phyloP scores from a whole-genome alignment of 2,797 vertebrate species.

The Pseudomugil tenellus region DNA sequence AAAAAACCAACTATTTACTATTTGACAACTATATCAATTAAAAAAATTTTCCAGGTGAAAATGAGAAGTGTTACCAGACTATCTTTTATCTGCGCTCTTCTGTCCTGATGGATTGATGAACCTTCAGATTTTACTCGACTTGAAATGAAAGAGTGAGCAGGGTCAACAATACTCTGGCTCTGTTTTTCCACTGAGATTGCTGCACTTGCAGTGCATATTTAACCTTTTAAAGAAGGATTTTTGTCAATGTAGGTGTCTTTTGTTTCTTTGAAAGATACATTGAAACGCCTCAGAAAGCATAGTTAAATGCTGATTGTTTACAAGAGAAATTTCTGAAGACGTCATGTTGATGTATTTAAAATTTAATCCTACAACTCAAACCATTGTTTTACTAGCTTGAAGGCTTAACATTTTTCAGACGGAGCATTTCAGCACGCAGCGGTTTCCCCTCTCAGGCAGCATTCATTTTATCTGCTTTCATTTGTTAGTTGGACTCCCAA shows the following conservation, averaged over 20 bases:
- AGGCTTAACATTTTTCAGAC: neutral
- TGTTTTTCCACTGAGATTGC: neutral
- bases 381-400: neutral
- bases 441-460: neutral
- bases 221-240: neutral
- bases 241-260: neutral
- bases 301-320: neutral
- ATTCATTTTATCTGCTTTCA: slow-evolving; percentile 36
- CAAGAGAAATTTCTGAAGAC: neutral
- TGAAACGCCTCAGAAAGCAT: neutral
- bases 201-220: neutral
- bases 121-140: neutral
- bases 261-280: neutral
- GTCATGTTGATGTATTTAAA: neutral
- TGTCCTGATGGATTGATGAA: neutral
- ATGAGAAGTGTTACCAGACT: neutral
- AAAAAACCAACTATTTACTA: neutral
- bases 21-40: neutral
- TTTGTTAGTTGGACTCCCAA: slow-evolving; percentile 41
- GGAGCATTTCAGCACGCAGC: neutral
- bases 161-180: neutral
- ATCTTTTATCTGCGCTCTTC: neutral
- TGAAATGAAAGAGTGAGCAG: neutral
- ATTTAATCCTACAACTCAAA: neutral
- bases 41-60: neutral